Percentiles rank a stretch among this genome's conserved stretches.
phyloP scores from a whole-genome alignment of 2,888 invertebrate genomes.

The Heliconius charithonia region DNA sequence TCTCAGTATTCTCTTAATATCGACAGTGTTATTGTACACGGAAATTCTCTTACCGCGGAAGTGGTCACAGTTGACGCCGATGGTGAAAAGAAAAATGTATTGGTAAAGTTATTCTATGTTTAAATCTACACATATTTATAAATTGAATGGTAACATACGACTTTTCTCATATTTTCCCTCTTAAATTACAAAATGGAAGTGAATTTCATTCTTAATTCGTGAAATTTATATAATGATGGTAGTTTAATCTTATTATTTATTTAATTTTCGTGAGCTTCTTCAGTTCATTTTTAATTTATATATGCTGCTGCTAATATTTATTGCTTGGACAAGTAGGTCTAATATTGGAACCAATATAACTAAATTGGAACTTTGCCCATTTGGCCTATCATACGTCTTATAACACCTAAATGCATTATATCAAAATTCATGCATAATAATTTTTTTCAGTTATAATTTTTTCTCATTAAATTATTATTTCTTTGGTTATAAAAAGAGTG shows the following conservation, averaged over 20 bases:
- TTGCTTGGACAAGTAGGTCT: constrained; percentile 1
- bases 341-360: constrained; percentile 14
- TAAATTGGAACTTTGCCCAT: constrained; percentile 23
- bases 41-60: constrained; percentile 87
- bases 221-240: background rate
- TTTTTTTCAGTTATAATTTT: background rate
- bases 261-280: background rate
- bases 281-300: background rate
- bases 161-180: background rate
- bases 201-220: background rate
- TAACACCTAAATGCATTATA: background rate
- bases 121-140: background rate
- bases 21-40: constrained; percentile 86
- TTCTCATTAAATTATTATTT: background rate
- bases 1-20: constrained; percentile 89
- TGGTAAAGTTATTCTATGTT: constrained; percentile 69
- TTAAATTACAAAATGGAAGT: background rate
- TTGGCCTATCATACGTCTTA: constrained; percentile 5
- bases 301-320: background rate
- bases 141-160: background rate
- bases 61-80: constrained; percentile 85
- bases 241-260: background rate
- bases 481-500: background rate
- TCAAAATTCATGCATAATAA: background rate
- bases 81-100: constrained; percentile 64